Percentiles rank a stretch among this genome's conserved stretches.
These are phyloP conservation scores for Pangasius larnaudii DNA, from an alignment of 2,797 vertebrate genomes.

Conservation along the genomic window DNA sequence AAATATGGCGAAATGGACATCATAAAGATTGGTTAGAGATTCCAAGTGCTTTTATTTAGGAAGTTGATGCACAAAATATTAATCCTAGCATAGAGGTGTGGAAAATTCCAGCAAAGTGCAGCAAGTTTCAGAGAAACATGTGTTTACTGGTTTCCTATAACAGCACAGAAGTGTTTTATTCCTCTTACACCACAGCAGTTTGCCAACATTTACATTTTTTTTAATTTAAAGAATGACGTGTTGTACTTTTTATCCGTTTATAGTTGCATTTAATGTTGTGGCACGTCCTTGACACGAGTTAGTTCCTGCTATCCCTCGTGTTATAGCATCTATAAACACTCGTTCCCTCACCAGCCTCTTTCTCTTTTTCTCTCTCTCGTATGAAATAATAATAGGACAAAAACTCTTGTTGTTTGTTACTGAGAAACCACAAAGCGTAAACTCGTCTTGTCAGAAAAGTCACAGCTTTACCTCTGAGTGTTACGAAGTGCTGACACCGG, in stretches of 20 bases:
- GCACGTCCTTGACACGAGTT: neutral
- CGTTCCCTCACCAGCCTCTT: neutral
- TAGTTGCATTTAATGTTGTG: neutral
- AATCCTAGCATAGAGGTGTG: neutral
- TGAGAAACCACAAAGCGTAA: neutral
- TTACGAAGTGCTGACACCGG: neutral
- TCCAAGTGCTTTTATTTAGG: neutral
- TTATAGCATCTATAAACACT: neutral
- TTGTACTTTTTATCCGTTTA: neutral
- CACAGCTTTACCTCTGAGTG: neutral
- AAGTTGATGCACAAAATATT: neutral
- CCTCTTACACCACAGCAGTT: neutral
- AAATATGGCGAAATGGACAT: conserved; percentile 54
- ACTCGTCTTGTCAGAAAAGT: too few species aligned
- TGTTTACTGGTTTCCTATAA: neutral
- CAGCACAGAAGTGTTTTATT: neutral
- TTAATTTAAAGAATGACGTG: neutral
- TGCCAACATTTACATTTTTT: neutral
- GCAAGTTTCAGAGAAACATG: neutral
- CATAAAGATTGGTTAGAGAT: conserved; percentile 84
- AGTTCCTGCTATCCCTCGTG: neutral
- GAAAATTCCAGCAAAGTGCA: neutral
- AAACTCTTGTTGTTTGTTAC: neutral
- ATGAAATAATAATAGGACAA: neutral
- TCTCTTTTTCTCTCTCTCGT: neutral